Evolutionary conservation across 2,888 invertebrate species (phyloP).

Genomic region (Philereme transversata): DNA sequence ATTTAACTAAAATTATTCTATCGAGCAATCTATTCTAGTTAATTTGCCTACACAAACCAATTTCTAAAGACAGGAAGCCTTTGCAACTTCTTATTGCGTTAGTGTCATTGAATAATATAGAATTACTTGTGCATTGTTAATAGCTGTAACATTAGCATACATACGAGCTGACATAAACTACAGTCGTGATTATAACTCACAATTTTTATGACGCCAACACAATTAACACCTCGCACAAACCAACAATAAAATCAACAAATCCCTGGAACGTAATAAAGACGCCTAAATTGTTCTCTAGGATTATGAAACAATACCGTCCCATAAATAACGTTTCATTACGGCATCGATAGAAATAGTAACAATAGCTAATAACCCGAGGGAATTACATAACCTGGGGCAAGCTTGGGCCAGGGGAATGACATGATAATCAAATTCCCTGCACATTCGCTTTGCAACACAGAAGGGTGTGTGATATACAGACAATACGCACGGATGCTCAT

Average conservation of each 20-base stretch:
- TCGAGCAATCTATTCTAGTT: too few relatives aligned
- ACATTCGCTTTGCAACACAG: slow-evolving; percentile 55
- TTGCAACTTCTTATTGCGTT: too few relatives aligned
- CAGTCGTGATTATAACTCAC: slow-evolving; percentile 17
- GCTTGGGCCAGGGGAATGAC: slow-evolving; percentile 54
- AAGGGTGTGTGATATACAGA: slow-evolving; percentile 39
- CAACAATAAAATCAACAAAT: slow-evolving; percentile 32
- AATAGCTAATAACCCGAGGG: slow-evolving; percentile 44
- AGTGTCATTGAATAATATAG: background rate
- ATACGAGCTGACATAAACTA: slow-evolving; percentile 14
- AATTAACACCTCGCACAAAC: slow-evolving; percentile 29
- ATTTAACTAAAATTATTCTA: too few relatives aligned
- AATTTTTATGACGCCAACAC: slow-evolving; percentile 22
- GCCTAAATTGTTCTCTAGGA: slow-evolving; percentile 31
- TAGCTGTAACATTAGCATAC: slow-evolving; percentile 11
- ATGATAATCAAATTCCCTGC: slow-evolving; percentile 67
- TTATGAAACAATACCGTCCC: slow-evolving; percentile 37
- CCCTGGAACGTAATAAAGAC: slow-evolving; percentile 31
- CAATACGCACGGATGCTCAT: slow-evolving; percentile 65
- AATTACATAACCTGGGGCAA: slow-evolving; percentile 38
- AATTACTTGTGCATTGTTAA: background rate
- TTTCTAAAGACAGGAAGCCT: too few relatives aligned
- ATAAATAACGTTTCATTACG: slow-evolving; percentile 59
- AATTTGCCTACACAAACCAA: too few relatives aligned
- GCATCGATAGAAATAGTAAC: slow-evolving; percentile 50